These are phyloP conservation scores for Drosophila ananassae DNA, from an alignment of 1,140 invertebrate genomes.

Conservation along the genomic window DNA sequence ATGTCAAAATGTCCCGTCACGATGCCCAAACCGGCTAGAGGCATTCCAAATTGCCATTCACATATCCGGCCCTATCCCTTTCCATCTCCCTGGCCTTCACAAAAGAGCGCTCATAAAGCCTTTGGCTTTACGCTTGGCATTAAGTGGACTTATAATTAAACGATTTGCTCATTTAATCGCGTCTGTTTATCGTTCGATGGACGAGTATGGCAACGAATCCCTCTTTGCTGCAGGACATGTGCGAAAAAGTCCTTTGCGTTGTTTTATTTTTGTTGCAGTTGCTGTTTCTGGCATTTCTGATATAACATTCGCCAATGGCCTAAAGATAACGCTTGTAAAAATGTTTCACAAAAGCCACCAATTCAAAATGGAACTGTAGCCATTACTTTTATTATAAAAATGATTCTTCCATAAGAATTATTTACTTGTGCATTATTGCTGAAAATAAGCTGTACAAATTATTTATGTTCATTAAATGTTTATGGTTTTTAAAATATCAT, in stretches of 20 bases:
- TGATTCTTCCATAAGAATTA: not conserved
- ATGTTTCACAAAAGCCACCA: not conserved
- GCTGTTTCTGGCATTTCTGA: slow-evolving; percentile 16
- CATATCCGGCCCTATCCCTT: slow-evolving; percentile 9
- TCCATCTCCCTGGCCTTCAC: slow-evolving; percentile 2
- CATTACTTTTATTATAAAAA: not conserved
- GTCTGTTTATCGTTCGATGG: slow-evolving; percentile 62
- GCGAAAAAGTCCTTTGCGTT: slow-evolving; percentile 28
- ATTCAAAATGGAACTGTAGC: not conserved
- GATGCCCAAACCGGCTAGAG: slow-evolving; percentile 35
- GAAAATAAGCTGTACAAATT: too few relatives aligned
- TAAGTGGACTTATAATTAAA: slow-evolving; percentile 82
- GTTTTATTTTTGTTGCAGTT: slow-evolving; percentile 21
- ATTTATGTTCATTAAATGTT: not conserved
- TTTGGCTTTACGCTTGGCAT: slow-evolving; percentile 63
- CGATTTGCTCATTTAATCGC: slow-evolving; percentile 77
- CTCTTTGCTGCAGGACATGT: slow-evolving; percentile 44
- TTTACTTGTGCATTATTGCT: not conserved
- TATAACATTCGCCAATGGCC: slow-evolving; percentile 9
- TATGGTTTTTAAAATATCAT: too few relatives aligned
- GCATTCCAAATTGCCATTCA: slow-evolving; percentile 49
- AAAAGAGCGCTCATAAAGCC: slow-evolving; percentile 48
- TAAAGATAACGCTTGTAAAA: not conserved
- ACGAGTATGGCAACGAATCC: slow-evolving; percentile 40
- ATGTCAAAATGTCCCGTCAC: slow-evolving; percentile 75